phyloP scores from a whole-genome alignment of 1,140 invertebrate species.

The Rhopalosiphum padi region DNA sequence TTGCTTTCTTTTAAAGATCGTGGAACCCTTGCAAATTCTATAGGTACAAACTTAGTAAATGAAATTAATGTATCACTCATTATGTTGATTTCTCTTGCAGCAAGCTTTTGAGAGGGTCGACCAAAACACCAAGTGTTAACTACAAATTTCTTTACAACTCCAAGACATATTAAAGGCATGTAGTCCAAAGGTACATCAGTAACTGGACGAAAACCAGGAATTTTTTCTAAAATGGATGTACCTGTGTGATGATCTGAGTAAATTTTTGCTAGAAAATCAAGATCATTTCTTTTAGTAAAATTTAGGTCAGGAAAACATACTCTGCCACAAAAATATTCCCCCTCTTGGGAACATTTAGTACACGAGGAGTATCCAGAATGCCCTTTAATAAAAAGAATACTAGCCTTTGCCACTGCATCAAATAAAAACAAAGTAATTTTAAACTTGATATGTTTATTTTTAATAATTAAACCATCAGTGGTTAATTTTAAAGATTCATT shows the following conservation, averaged over 20 bases:
- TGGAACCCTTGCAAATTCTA: no score
- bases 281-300: neutral
- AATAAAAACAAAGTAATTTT: conserved; percentile 30
- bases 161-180: no score
- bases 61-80: no score
- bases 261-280: neutral
- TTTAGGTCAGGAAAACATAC: neutral
- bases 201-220: neutral
- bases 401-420: conserved; percentile 21
- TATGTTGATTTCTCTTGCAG: no score
- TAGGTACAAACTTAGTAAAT: no score
- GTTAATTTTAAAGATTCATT: conserved; percentile 17
- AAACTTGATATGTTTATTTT: neutral
- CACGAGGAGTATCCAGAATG: conserved; percentile 31
- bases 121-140: no score
- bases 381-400: neutral
- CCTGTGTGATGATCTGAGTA: neutral
- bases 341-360: conserved; percentile 21
- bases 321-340: neutral
- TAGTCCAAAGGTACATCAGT: neutral
- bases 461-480: neutral
- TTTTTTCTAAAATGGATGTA: neutral
- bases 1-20: no score
- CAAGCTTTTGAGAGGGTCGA: no score
- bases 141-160: no score